phyloP scores from a whole-genome alignment of 2,113 vertebrate species.

The Mola mola region DNA sequence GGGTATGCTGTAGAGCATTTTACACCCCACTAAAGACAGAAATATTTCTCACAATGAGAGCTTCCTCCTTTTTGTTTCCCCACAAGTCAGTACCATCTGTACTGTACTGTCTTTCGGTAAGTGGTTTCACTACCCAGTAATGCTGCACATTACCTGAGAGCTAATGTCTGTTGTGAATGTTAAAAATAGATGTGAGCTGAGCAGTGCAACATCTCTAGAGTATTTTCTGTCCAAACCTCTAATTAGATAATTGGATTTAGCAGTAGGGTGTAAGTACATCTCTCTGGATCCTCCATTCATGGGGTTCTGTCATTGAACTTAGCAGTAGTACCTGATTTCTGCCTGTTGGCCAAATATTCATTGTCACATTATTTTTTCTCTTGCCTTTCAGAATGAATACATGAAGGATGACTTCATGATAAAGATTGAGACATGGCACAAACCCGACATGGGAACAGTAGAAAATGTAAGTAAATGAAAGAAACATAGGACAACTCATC shows the following conservation, averaged over 20 bases:
- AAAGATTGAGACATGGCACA: conserved; percentile 99
- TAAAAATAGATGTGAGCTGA: conserved; percentile 38
- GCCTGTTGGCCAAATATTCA: neutral
- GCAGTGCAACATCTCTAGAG: conserved; percentile 7
- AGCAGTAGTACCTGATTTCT: neutral
- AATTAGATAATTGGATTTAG: conserved; percentile 69
- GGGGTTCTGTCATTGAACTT: neutral
- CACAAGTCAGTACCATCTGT: no score
- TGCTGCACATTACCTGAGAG: neutral
- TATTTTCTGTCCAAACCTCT: conserved; percentile 47
- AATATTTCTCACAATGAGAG: no score
- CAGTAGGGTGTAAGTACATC: conserved; percentile 40
- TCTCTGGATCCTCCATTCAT: conserved; percentile 52
- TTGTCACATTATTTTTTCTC: neutral
- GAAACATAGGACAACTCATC: no score
- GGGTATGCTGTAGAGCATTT: no score
- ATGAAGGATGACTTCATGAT: conserved; percentile 99
- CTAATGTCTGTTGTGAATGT: neutral
- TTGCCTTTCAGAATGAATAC: conserved; percentile 90
- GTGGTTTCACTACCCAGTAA: neutral
- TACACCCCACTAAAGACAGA: no score
- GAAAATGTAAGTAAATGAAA: conserved; percentile 92
- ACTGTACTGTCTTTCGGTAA: neutral
- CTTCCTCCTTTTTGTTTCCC: no score
- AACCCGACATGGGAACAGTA: conserved; percentile 92